These are phyloP conservation scores for Cyclina sinensis DNA, from an alignment of 1,140 invertebrate genomes.

Conservation along the genomic window DNA sequence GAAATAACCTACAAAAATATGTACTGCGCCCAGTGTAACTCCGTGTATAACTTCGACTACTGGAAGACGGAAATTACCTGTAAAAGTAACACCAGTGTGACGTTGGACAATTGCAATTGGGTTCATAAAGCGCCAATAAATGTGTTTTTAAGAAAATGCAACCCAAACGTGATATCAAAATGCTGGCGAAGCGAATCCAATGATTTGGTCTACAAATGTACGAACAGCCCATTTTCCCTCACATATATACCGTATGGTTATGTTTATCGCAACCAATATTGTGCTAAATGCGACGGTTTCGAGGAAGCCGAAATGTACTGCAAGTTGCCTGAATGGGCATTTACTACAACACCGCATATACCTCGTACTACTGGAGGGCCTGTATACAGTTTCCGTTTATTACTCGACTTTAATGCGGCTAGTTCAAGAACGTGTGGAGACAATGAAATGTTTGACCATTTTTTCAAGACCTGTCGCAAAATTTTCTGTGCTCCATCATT, in stretches of 20 bases:
- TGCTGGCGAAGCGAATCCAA: background rate
- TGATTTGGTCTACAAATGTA: background rate
- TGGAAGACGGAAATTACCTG: slow-evolving; percentile 8
- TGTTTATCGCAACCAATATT: slow-evolving; percentile 14
- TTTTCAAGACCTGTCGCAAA: slow-evolving; percentile 58
- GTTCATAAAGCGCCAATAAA: too few species aligned
- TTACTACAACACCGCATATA: background rate
- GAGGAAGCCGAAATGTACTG: background rate
- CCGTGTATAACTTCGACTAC: background rate
- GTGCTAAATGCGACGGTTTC: slow-evolving; percentile 3
- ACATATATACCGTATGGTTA: background rate
- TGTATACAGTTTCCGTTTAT: slow-evolving; percentile 71
- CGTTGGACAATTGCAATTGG: background rate
- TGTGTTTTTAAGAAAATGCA: background rate
- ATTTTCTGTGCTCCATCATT: slow-evolving; percentile 50
- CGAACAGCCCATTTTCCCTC: background rate
- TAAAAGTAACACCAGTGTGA: background rate
- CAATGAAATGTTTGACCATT: slow-evolving; percentile 73
- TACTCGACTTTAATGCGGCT: slow-evolving; percentile 69
- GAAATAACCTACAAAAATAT: slow-evolving; percentile 16
- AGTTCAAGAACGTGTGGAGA: slow-evolving; percentile 74
- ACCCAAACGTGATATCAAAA: background rate
- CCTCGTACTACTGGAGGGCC: background rate
- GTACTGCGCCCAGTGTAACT: slow-evolving; percentile 43
- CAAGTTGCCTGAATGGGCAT: too few species aligned